Conservation (phyloP, 2,113 vertebrate species). For the Tetrao urogallus region DNA sequence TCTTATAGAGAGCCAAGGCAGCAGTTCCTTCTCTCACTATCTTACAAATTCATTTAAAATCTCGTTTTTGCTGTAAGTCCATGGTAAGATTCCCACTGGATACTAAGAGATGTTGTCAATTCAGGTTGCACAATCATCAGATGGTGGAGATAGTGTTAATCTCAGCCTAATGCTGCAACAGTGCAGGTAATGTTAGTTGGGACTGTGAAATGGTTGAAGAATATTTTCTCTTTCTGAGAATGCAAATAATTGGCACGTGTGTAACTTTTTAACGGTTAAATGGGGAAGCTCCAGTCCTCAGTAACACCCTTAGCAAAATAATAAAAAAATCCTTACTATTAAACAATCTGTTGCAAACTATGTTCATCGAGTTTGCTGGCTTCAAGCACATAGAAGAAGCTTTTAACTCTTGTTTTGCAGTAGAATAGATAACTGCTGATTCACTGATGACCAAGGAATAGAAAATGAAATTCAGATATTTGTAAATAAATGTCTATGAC, state of each 20-base stretch:
- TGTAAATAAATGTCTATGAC: not conserved
- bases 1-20: not conserved
- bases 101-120: not conserved
- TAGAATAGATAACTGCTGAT: not conserved
- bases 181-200: not conserved
- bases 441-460: not conserved
- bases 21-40: not conserved
- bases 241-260: not conserved
- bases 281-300: not conserved
- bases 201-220: not conserved
- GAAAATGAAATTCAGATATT: not conserved
- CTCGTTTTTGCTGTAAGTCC: constrained; percentile 26
- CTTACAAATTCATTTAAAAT: constrained; percentile 35
- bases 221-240: not conserved
- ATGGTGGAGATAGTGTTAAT: not conserved
- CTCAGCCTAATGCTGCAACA: not conserved
- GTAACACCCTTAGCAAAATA: not conserved
- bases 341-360: not conserved
- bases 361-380: not conserved
- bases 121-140: not conserved
- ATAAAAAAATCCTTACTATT: not conserved
- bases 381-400: not conserved
- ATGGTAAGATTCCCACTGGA: constrained; percentile 33
- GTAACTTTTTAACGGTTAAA: not conserved
- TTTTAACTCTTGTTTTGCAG: not conserved